Evolutionary conservation across 1,140 invertebrate genomes (phyloP), one percentile per base, ranked within the genome.

Genomic region (Mycetomoellerius zeteki): DNA sequence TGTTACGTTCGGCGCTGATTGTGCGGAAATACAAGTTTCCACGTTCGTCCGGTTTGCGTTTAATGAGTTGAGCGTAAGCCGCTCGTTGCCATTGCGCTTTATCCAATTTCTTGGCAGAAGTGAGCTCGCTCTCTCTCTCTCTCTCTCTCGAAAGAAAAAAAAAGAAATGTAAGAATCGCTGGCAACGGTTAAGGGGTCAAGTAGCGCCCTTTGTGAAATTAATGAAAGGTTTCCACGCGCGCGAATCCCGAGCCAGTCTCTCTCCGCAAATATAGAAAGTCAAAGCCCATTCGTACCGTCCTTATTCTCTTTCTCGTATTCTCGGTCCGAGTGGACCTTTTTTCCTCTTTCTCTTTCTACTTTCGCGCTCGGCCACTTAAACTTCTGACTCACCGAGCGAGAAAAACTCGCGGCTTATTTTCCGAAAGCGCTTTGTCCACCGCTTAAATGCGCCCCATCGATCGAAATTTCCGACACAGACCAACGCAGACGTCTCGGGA

Each of bases 141-240:
- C 27, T 37, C 33, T 37, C 37, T 8, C 24, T 62, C 30, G 24
- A 16, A 19, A 72, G 21, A 78, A 24, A 1, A 47, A 47, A 56
- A 60, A 24, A 84, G 43, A 60, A 24, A 84, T 12, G 5, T 75
- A 84, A 84, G 54, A 84, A 47, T 73, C 43, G 69, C 19, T 71
- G 54, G 37, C 54, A 43, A 84, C 54, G 80, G 77, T 75, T 86
- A 88, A 50, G 71, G 64, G 89, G 89, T 90, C 89, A 90, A 90
- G 89, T 88, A 24, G 58, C 65, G 21, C 50, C 64, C 80, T 88
- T 90, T 87, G 86, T 88, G 86, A 86, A 90, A 90, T 90, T 90
- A 90, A 85, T 90, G 88, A 90, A 90, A 90, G 86, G 86, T 90
- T 90, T 90, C 77, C 67, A 81, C 56, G 67, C 56, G 73, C 65